These are phyloP conservation scores for Drosophila kanekoi DNA, from an alignment of 2,888 invertebrate genomes.

Conservation along the genomic window DNA sequence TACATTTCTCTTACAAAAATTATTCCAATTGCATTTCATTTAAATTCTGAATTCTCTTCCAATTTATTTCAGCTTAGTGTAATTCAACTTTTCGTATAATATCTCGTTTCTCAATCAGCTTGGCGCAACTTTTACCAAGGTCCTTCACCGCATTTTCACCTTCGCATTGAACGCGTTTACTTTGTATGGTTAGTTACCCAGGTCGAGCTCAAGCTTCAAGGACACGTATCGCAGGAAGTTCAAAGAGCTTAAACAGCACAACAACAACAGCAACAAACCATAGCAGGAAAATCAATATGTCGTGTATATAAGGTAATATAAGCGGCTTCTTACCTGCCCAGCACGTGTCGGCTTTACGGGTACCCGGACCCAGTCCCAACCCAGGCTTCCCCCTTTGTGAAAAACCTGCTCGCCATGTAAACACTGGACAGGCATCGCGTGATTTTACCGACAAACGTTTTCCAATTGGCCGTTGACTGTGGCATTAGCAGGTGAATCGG, in stretches of 20 bases:
- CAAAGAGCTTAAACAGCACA: constrained; percentile 64
- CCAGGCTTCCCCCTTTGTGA: constrained; percentile 37
- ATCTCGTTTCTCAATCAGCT: constrained; percentile 24
- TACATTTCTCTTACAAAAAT: no score
- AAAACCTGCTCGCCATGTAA: constrained; percentile 47
- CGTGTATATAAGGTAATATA: constrained; percentile 46
- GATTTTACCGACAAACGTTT: constrained; percentile 65
- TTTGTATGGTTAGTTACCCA: constrained; percentile 55
- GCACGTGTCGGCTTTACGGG: constrained; percentile 65
- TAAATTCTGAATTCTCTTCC: not conserved
- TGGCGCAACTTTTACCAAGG: constrained; percentile 42
- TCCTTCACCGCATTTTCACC: constrained; percentile 59
- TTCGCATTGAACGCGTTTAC: constrained; percentile 69
- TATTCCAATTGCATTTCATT: not conserved
- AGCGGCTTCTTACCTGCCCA: constrained; percentile 29
- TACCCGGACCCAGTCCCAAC: constrained; percentile 8
- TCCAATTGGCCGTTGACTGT: constrained; percentile 57
- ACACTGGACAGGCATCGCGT: constrained; percentile 71
- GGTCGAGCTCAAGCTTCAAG: constrained; percentile 49
- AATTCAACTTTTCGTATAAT: not conserved
- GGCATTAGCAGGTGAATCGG: not conserved
- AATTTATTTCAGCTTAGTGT: constrained; percentile 11
- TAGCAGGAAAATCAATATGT: constrained; percentile 65
- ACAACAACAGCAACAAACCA: constrained; percentile 19
- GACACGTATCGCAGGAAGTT: constrained; percentile 71